A percentile compares a stretch with the other conserved stretches of the same genome.
Conservation (phyloP, 2,797 vertebrate species). For the Catamblyrhynchus diadema region DNA sequence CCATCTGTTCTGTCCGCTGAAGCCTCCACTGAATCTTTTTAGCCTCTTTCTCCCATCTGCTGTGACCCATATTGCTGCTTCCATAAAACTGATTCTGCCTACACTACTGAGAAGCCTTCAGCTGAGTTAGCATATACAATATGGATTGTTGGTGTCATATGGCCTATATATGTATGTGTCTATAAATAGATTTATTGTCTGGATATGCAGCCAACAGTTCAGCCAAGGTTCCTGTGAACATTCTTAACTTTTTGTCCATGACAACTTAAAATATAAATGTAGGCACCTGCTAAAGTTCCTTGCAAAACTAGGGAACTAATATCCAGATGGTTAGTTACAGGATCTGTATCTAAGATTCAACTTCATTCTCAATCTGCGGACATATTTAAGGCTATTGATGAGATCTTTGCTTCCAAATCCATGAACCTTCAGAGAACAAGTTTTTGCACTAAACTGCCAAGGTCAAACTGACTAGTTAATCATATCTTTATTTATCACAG, state of each 20-base stretch:
- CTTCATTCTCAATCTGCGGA: slow-evolving; percentile 25
- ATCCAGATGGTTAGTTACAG: slow-evolving; percentile 31
- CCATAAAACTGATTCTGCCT: slow-evolving; percentile 59
- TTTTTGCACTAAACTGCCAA: not conserved
- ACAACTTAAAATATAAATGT: slow-evolving; percentile 11
- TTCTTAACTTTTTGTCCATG: not conserved
- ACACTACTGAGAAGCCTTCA: slow-evolving; percentile 52
- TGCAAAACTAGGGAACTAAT: slow-evolving; percentile 5
- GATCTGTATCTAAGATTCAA: slow-evolving; percentile 3
- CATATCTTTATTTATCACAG: slow-evolving; percentile 22
- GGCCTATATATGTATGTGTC: slow-evolving; percentile 42
- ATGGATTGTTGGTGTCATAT: slow-evolving; percentile 62
- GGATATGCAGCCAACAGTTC: not conserved
- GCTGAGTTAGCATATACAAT: slow-evolving; percentile 60
- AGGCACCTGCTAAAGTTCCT: slow-evolving; percentile 1
- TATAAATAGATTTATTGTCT: slow-evolving; percentile 63
- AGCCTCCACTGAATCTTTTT: slow-evolving; percentile 59
- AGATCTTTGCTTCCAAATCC: not conserved
- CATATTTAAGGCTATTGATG: slow-evolving; percentile 33
- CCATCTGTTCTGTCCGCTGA: slow-evolving; percentile 63
- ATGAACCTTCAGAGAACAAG: not conserved
- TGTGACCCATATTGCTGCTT: slow-evolving; percentile 68
- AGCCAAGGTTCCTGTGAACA: not conserved
- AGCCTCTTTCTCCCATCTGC: slow-evolving; percentile 66
- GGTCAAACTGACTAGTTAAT: slow-evolving; percentile 6